Percentiles rank a stretch among this genome's conserved stretches.
phyloP scores from a whole-genome alignment of 2,113 vertebrate species.

The Vulpes ferrilata region DNA sequence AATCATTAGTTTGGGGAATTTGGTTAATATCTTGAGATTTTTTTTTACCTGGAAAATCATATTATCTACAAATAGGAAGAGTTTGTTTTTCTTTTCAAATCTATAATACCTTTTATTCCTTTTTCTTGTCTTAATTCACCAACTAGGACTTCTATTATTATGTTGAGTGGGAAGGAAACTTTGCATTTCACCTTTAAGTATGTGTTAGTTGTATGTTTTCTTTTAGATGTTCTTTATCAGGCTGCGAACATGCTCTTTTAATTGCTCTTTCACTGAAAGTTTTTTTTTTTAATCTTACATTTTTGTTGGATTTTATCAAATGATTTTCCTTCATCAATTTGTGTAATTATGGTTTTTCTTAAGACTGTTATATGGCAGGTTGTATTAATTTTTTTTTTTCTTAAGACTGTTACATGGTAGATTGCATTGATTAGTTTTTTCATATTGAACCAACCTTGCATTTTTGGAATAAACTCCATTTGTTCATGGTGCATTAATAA shows the following conservation, averaged over 20 bases:
- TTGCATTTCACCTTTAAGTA: neutral
- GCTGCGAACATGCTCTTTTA: neutral
- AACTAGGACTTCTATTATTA: neutral
- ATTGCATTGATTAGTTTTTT: neutral
- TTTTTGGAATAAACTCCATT: neutral
- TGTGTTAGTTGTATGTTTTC: neutral
- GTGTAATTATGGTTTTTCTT: neutral
- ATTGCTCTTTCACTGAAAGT: neutral
- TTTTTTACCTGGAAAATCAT: neutral
- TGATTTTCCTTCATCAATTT: neutral
- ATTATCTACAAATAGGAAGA: neutral
- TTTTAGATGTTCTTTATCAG: neutral
- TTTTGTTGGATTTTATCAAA: neutral
- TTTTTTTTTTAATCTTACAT: neutral
- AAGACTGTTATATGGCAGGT: neutral
- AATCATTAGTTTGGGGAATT: neutral
- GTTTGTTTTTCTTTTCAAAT: neutral
- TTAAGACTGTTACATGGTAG: neutral
- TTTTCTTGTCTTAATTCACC: neutral
- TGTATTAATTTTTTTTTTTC: neutral
- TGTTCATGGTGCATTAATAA: too few species aligned
- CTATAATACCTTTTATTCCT: neutral
- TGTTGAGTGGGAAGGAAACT: neutral
- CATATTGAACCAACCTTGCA: neutral
- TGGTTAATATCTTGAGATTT: neutral